Percentiles rank a stretch among this genome's conserved stretches.
phyloP scores from a whole-genome alignment of 2,113 vertebrate species.

The Rhea pennata region DNA sequence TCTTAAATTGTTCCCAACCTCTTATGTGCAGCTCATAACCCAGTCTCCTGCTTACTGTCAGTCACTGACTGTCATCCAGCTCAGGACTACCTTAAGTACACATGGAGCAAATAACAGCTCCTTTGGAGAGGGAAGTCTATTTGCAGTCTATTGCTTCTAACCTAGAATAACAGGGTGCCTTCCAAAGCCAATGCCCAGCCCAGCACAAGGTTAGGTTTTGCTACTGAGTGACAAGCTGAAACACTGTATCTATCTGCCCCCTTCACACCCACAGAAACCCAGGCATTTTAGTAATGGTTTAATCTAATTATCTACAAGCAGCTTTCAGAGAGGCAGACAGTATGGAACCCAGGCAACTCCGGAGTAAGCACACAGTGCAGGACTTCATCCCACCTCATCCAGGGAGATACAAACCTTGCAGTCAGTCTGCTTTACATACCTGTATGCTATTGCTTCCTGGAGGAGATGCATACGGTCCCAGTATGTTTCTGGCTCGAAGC shows the following conservation, averaged over 20 bases:
- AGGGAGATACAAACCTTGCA: not conserved
- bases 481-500: constrained; percentile 96
- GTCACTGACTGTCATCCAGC: not conserved
- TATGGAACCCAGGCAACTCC: not conserved
- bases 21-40: not conserved
- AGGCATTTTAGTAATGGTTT: not conserved
- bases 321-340: not conserved
- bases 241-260: not conserved
- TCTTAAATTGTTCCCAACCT: not conserved
- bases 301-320: not conserved
- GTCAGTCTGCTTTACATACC: constrained; percentile 71
- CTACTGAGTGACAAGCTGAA: not conserved
- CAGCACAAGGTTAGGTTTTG: not conserved
- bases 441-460: constrained; percentile 93
- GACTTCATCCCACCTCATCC: not conserved
- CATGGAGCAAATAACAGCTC: not conserved
- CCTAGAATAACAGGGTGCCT: not conserved
- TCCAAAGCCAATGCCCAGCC: not conserved
- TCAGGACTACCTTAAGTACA: not conserved
- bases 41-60: not conserved
- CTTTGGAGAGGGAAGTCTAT: not conserved
- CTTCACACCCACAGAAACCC: not conserved
- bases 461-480: constrained; percentile 98
- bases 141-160: not conserved
- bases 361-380: not conserved